phyloP scores from a whole-genome alignment of 2,888 invertebrate species.

The Coleophora flavipennella region DNA sequence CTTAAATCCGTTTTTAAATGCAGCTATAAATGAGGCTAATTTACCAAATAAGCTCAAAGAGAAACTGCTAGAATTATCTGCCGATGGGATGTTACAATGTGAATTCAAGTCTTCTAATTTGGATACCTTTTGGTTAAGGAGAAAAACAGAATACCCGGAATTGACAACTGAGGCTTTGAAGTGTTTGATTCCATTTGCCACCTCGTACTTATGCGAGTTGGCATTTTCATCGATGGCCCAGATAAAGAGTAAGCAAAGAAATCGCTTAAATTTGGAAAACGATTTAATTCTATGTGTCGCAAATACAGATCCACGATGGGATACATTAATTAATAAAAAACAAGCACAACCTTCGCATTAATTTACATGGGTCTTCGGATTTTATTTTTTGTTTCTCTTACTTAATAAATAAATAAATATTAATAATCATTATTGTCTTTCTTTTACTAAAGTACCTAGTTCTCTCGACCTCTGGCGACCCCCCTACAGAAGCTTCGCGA shows the following conservation, averaged over 20 bases:
- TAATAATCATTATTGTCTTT: too few relatives aligned
- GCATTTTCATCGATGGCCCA: too few relatives aligned
- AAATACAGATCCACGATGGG: background rate
- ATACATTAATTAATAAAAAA: too few relatives aligned
- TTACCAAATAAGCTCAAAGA: conserved; percentile 15
- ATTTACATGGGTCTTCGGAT: conserved; percentile 3
- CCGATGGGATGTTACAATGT: conserved; percentile 17
- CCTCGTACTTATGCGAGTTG: too few relatives aligned
- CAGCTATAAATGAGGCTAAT: conserved; percentile 14
- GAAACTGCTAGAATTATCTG: too few relatives aligned
- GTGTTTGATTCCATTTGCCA: too few relatives aligned
- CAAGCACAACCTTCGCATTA: too few relatives aligned
- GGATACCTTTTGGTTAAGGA: conserved; percentile 5
- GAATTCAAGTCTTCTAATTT: conserved; percentile 15
- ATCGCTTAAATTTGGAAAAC: too few relatives aligned
- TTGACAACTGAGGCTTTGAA: too few relatives aligned
- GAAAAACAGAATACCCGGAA: conserved; percentile 2
- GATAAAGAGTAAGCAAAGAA: too few relatives aligned
- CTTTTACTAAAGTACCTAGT: too few relatives aligned
- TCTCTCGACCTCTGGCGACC: too few relatives aligned
- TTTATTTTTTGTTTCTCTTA: conserved; percentile 4
- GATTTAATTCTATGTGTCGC: conserved; percentile 12
- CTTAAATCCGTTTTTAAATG: conserved; percentile 3
- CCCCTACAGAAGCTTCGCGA: conserved; percentile 1
- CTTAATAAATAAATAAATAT: background rate